These are phyloP conservation scores for Arvicanthis niloticus DNA, from an alignment of 2,113 vertebrate genomes.

Conservation along the genomic window DNA sequence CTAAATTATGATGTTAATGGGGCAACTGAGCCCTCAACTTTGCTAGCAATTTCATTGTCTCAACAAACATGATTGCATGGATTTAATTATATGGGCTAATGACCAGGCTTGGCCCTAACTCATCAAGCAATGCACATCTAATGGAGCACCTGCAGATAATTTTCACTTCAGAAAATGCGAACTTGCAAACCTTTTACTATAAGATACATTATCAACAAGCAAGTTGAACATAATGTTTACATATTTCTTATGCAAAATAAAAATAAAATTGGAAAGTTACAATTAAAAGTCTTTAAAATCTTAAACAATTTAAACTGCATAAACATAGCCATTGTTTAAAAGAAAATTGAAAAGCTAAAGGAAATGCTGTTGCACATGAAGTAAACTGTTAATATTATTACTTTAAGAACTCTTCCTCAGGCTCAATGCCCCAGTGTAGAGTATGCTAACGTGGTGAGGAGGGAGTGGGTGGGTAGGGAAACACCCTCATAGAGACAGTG, in stretches of 20 bases:
- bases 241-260: conserved; percentile 44
- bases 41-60: conserved; percentile 35
- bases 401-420: background rate
- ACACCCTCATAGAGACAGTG: no score
- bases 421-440: no score
- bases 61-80: background rate
- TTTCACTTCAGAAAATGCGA: conserved; percentile 45
- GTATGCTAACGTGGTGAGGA: no score
- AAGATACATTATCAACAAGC: background rate
- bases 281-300: background rate
- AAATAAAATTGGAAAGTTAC: background rate
- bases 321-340: conserved; percentile 22
- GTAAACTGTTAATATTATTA: conserved; percentile 18
- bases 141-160: conserved; percentile 37
- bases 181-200: background rate
- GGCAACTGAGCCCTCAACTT: conserved; percentile 37
- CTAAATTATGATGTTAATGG: conserved; percentile 50
- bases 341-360: background rate
- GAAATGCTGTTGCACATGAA: background rate
- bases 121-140: conserved; percentile 54
- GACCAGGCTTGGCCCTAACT: background rate
- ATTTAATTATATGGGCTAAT: conserved; percentile 39
- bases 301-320: background rate
- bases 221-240: background rate
- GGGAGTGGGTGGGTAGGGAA: no score